A percentile compares a stretch with the other conserved stretches of the same genome.
Conservation (phyloP, 2,113 vertebrate genomes). For the human (Homo sapiens) region DNA sequence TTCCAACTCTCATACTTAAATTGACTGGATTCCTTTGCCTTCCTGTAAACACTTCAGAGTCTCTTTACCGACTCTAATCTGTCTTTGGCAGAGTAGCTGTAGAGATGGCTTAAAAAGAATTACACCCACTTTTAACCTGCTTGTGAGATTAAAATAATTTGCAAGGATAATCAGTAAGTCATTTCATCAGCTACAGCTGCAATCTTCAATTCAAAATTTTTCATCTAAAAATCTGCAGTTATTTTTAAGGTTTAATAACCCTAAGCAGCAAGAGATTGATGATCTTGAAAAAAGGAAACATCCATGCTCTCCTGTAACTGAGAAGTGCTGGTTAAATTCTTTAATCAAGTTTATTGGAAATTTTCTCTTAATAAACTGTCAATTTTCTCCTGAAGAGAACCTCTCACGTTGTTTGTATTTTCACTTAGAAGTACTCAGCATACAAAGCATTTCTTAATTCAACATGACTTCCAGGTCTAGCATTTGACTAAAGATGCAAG, state of each 20-base stretch:
- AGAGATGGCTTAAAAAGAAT: not conserved
- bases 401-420: not conserved
- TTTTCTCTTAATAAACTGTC: not conserved
- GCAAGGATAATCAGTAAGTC: not conserved
- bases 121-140: not conserved
- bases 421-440: not conserved
- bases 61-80: not conserved
- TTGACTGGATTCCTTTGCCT: not conserved
- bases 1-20: not conserved
- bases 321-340: not conserved
- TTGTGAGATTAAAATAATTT: not conserved
- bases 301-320: not conserved
- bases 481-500: not conserved
- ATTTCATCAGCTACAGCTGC: not conserved
- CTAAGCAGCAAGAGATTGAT: not conserved
- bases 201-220: not conserved
- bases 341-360: not conserved
- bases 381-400: not conserved
- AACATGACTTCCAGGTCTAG: not conserved
- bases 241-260: not conserved
- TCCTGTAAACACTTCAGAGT: not conserved
- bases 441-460: not conserved
- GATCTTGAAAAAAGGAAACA: not conserved
- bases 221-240: not conserved
- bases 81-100: not conserved